A percentile compares a stretch with the other conserved stretches of the same genome.
phyloP scores from a whole-genome alignment of 2,797 vertebrate genomes.

The Muraenolepis orangiensis region DNA sequence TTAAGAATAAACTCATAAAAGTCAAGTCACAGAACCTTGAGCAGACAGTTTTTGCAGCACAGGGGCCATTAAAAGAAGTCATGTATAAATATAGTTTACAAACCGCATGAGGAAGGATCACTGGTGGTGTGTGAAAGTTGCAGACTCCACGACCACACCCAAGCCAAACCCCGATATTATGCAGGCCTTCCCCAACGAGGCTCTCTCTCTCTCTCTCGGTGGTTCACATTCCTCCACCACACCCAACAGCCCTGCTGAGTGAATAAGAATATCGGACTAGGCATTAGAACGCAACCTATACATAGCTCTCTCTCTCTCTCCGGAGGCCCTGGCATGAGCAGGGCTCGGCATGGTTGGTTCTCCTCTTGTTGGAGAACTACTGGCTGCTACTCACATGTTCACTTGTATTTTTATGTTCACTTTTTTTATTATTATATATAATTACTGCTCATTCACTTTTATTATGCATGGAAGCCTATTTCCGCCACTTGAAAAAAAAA shows the following conservation, averaged over 20 bases:
- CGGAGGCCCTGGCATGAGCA: neutral
- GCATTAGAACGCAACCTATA: neutral
- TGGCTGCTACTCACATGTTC: too few relatives aligned
- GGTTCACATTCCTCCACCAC: slow-evolving; percentile 15
- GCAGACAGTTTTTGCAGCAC: neutral
- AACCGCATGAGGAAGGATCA: neutral
- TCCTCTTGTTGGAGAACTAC: too few relatives aligned
- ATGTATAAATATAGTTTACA: neutral
- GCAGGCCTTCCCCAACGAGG: slow-evolving; percentile 7
- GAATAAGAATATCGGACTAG: neutral
- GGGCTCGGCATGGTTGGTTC: neutral
- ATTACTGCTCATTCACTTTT: too few relatives aligned
- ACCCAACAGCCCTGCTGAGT: neutral
- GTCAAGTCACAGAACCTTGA: neutral
- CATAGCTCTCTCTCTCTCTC: neutral
- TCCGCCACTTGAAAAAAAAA: too few relatives aligned
- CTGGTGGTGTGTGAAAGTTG: neutral
- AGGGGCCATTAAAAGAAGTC: neutral
- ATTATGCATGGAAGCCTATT: too few relatives aligned
- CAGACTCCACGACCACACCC: slow-evolving; percentile 26
- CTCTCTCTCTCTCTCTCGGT: too few relatives aligned
- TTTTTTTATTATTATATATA: too few relatives aligned
- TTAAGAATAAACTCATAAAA: neutral
- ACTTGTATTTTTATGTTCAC: too few relatives aligned
- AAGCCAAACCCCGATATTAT: slow-evolving; percentile 20